These are phyloP conservation scores for Pheosia tremula DNA, from an alignment of 2,888 invertebrate genomes.

Conservation along the genomic window DNA sequence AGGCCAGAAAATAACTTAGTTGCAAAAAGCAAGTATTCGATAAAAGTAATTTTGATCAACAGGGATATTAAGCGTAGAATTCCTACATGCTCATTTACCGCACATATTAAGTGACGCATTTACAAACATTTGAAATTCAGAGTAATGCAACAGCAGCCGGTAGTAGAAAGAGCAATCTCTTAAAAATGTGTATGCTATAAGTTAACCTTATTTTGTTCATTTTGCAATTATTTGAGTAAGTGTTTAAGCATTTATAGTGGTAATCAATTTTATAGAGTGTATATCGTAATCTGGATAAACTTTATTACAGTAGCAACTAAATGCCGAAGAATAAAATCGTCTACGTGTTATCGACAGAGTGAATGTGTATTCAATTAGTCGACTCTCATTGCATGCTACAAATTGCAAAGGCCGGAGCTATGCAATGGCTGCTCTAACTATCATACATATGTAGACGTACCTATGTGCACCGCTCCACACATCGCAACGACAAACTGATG, in stretches of 20 bases:
- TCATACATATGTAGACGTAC: constrained; percentile 23
- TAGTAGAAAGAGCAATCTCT: too few species aligned
- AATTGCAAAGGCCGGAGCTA: constrained; percentile 41
- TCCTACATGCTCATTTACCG: too few species aligned
- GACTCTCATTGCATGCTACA: constrained; percentile 43
- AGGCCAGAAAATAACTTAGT: too few species aligned
- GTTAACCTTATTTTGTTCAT: too few species aligned
- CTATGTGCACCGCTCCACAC: constrained; percentile 15
- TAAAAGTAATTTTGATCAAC: too few species aligned
- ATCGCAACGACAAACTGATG: constrained; percentile 50
- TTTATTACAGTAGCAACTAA: neutral
- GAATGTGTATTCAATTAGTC: constrained; percentile 42
- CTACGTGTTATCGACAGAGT: neutral
- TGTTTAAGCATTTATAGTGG: too few species aligned
- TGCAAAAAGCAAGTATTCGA: too few species aligned
- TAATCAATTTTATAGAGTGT: neutral
- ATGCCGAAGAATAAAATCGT: neutral
- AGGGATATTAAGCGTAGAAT: too few species aligned
- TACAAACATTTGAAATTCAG: neutral
- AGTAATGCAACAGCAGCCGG: neutral
- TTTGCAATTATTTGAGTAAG: too few species aligned
- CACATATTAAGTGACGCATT: neutral
- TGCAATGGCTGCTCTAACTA: constrained; percentile 29
- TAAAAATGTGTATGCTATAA: too few species aligned
- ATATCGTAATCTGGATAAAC: neutral